Evolutionary conservation across 2,113 vertebrate genomes (phyloP).

Genomic region (Ammodytes dubius): DNA sequence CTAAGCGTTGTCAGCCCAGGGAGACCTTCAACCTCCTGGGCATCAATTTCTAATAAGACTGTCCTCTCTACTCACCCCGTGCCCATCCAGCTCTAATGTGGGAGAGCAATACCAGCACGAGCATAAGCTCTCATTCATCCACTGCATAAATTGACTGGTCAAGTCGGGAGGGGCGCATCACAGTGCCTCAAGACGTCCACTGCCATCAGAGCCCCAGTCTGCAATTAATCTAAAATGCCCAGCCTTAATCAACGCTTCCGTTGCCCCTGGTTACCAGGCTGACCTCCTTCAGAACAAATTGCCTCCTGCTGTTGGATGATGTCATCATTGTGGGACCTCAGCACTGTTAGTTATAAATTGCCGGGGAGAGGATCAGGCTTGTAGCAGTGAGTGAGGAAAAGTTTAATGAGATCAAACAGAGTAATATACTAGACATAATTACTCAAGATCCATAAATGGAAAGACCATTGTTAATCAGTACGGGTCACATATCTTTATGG

Average conservation of each 20-base stretch:
- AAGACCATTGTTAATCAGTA: background rate
- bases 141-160: constrained; percentile 49
- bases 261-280: constrained; percentile 62
- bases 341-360: constrained; percentile 50
- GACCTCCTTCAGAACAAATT: constrained; percentile 61
- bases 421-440: constrained; percentile 29
- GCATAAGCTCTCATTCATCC: constrained; percentile 48
- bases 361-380: constrained; percentile 53
- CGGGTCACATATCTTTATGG: constrained; percentile 5
- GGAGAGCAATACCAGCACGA: constrained; percentile 39
- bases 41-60: constrained; percentile 66
- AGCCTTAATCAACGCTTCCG: constrained; percentile 55
- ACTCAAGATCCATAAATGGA: constrained; percentile 2
- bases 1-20: constrained; percentile 40
- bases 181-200: constrained; percentile 36
- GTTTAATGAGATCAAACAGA: constrained; percentile 41
- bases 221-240: constrained; percentile 71
- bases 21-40: constrained; percentile 42
- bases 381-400: constrained; percentile 20
- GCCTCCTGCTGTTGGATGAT: constrained; percentile 56
- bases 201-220: constrained; percentile 38
- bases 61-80: constrained; percentile 36
- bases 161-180: constrained; percentile 32
- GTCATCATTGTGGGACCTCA: constrained; percentile 57
- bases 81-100: constrained; percentile 44